Evolutionary conservation across 2,113 vertebrate genomes (phyloP).

Genomic region (Gobius niger): DNA sequence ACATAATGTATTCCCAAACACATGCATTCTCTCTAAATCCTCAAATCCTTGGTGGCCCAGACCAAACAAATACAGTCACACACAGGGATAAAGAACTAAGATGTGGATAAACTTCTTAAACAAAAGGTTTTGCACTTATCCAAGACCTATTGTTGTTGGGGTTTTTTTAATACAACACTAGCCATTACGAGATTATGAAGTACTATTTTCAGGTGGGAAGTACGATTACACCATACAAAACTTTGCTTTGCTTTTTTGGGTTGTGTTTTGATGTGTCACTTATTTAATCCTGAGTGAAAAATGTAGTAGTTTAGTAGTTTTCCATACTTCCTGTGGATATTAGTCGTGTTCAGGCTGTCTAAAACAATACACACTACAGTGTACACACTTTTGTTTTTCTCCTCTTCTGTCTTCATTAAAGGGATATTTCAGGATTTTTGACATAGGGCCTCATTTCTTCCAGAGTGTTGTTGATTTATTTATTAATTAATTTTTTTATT

Average conservation of each 20-base stretch:
- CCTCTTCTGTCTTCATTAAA: slow-evolving; percentile 62
- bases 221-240: too few relatives aligned
- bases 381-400: background rate
- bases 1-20: slow-evolving; percentile 1
- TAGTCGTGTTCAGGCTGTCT: slow-evolving; percentile 28
- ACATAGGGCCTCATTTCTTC: too few relatives aligned
- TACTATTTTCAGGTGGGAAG: too few relatives aligned
- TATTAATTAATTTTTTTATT: too few relatives aligned
- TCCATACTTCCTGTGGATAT: slow-evolving; percentile 19
- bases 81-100: background rate
- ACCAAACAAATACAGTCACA: background rate
- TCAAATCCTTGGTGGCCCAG: background rate
- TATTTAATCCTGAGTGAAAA: too few relatives aligned
- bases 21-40: background rate
- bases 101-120: background rate
- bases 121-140: background rate
- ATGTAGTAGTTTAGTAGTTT: too few relatives aligned
- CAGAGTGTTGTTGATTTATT: too few relatives aligned
- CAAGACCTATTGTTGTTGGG: background rate
- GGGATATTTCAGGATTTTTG: too few relatives aligned
- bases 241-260: too few relatives aligned
- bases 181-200: too few relatives aligned
- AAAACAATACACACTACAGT: slow-evolving; percentile 26
- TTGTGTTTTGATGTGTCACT: too few relatives aligned
- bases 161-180: too few relatives aligned